phyloP scores from a whole-genome alignment of 2,888 invertebrate genomes.

The Sphaeridia pumilis region DNA sequence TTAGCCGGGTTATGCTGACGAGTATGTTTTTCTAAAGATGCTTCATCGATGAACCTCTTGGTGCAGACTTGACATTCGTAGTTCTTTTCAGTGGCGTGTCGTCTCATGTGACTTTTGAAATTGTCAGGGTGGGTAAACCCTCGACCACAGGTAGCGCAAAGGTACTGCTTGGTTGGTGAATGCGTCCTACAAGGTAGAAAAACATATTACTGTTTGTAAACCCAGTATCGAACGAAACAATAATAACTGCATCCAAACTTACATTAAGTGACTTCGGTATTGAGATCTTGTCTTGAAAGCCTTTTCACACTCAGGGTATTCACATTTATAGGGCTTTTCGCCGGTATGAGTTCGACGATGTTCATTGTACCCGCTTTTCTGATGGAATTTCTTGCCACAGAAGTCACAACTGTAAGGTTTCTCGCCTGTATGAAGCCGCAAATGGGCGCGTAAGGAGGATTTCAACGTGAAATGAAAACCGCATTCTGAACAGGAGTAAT shows the following conservation, averaged over 20 bases:
- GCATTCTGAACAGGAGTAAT: conserved; percentile 52
- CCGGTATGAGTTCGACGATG: conserved; percentile 58
- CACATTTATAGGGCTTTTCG: conserved; percentile 63
- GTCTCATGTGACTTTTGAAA: conserved; percentile 53
- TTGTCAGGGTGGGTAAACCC: conserved; percentile 39
- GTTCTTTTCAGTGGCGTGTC: conserved; percentile 54
- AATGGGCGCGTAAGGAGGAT: conserved; percentile 62
- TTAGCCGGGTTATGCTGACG: conserved; percentile 54
- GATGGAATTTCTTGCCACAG: conserved; percentile 62
- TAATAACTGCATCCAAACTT: conserved; percentile 1
- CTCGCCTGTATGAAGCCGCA: conserved; percentile 44
- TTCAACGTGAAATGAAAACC: conserved; percentile 63
- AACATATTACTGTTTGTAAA: neutral
- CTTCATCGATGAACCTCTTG: conserved; percentile 53
- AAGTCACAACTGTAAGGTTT: conserved; percentile 56
- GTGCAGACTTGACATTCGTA: conserved; percentile 50
- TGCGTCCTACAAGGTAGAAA: conserved; percentile 7
- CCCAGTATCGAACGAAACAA: neutral
- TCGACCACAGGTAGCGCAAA: conserved; percentile 29
- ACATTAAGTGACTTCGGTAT: conserved; percentile 28
- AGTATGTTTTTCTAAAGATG: conserved; percentile 54
- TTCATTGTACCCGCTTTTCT: conserved; percentile 64
- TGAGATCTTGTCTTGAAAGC: conserved; percentile 28
- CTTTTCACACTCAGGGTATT: conserved; percentile 46
- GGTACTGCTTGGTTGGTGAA: neutral